A percentile compares a stretch with the other conserved stretches of the same genome.
These are phyloP conservation scores for Philopedon plagiatum DNA, from an alignment of 2,888 invertebrate genomes.

Conservation along the genomic window DNA sequence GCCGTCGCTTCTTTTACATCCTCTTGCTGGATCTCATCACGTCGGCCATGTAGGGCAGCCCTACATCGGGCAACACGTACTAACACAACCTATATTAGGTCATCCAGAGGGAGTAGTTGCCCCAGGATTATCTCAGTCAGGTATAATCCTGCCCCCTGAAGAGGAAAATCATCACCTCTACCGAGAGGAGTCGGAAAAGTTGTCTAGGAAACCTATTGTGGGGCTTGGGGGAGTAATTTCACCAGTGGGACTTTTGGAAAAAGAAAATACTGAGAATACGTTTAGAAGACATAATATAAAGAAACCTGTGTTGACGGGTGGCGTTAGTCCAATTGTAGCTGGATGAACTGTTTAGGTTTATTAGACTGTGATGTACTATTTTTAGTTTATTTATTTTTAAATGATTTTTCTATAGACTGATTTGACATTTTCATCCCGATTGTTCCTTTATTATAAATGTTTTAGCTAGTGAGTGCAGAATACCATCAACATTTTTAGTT, in stretches of 20 bases:
- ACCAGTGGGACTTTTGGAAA: constrained; percentile 14
- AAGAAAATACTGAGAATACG: constrained; percentile 36
- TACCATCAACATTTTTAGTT: no score
- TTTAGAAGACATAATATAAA: constrained; percentile 27
- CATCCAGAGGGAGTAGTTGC: neutral
- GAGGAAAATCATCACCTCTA: constrained; percentile 43
- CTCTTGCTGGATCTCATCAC: neutral
- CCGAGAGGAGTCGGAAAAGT: constrained; percentile 37
- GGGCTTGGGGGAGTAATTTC: constrained; percentile 21
- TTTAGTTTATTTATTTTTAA: no score
- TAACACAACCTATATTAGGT: neutral
- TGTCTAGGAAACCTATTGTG: constrained; percentile 38
- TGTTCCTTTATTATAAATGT: no score
- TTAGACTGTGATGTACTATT: no score
- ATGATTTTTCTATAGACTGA: no score
- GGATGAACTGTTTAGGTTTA: no score
- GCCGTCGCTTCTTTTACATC: neutral
- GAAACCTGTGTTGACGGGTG: constrained; percentile 29
- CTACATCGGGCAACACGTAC: neutral
- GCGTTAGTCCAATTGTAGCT: neutral
- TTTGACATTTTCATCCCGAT: no score
- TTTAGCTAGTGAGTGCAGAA: no score
- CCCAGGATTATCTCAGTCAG: neutral
- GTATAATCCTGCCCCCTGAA: constrained; percentile 19
- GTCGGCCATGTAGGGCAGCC: neutral